phyloP scores from a whole-genome alignment of 1,140 invertebrate genomes.

The Procambarus virginalis region DNA sequence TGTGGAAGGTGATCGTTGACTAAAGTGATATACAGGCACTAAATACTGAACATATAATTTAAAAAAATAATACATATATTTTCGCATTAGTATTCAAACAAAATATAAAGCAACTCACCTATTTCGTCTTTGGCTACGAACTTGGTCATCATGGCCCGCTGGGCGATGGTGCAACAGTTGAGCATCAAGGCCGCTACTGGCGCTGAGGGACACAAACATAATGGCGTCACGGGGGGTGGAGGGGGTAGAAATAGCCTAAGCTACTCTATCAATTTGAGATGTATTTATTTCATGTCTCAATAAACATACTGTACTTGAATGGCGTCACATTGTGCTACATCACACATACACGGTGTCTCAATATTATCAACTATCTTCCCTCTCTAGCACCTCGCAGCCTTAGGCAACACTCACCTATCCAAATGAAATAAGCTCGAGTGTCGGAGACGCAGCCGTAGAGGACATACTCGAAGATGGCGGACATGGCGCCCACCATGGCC shows the following conservation, averaged over 20 bases:
- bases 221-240: too few relatives aligned
- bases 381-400: background rate
- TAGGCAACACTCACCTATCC: constrained; percentile 45
- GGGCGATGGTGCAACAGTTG: constrained; percentile 61
- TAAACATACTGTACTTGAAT: too few relatives aligned
- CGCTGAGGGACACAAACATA: constrained; percentile 16
- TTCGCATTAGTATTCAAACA: background rate
- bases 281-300: too few relatives aligned
- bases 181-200: constrained; percentile 38
- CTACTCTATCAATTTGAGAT: too few relatives aligned
- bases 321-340: background rate
- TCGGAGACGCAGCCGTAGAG: constrained; percentile 44
- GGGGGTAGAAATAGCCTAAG: too few relatives aligned
- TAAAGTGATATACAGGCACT: background rate
- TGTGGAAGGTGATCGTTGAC: background rate
- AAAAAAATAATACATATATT: background rate
- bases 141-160: constrained; percentile 56
- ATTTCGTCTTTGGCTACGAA: constrained; percentile 53
- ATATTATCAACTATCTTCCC: background rate
- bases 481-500: constrained; percentile 45
- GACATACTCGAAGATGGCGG: constrained; percentile 39
- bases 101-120: constrained; percentile 19
- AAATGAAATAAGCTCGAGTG: constrained; percentile 20
- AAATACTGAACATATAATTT: background rate
- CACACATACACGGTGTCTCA: background rate